These are phyloP conservation scores for Dromaius novaehollandiae DNA, from an alignment of 2,113 vertebrate species.

Conservation along the genomic window DNA sequence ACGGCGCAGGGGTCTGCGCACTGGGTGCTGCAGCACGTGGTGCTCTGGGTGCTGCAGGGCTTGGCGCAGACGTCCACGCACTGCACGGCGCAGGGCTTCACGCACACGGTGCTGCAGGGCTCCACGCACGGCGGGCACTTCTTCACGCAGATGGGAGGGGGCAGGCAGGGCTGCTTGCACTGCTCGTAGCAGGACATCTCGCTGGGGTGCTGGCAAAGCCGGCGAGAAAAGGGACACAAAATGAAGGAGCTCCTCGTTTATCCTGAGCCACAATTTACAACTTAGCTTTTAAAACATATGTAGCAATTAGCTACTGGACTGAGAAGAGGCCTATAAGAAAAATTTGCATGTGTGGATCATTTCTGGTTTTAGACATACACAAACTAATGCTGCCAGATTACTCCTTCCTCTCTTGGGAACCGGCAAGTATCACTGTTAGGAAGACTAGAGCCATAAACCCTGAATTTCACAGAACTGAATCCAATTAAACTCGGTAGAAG, in stretches of 20 bases:
- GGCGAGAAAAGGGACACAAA: background rate
- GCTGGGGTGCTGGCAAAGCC: background rate
- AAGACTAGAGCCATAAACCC: background rate
- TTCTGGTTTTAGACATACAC: background rate
- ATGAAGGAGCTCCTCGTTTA: rapidly evolving
- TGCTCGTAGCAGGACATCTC: conserved; percentile 57
- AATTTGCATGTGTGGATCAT: background rate
- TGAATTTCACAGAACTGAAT: background rate
- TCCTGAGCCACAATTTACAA: rapidly evolving
- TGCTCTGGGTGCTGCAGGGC: background rate
- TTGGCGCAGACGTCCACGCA: too few species aligned
- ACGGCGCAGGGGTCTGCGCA: background rate
- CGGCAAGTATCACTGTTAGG: background rate
- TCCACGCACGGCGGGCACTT: background rate
- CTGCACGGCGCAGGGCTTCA: background rate
- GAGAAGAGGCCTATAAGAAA: background rate
- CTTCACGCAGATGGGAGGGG: conserved; percentile 1
- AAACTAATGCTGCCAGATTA: background rate
- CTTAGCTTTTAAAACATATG: background rate
- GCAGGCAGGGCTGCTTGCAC: conserved; percentile 67
- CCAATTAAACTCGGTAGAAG: background rate
- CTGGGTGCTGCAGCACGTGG: too few species aligned
- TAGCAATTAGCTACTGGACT: background rate
- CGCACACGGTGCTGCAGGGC: background rate
- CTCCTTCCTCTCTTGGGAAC: background rate